Conservation (phyloP, 2,888 invertebrate genomes). For the Disparrhopalites patrizii region DNA sequence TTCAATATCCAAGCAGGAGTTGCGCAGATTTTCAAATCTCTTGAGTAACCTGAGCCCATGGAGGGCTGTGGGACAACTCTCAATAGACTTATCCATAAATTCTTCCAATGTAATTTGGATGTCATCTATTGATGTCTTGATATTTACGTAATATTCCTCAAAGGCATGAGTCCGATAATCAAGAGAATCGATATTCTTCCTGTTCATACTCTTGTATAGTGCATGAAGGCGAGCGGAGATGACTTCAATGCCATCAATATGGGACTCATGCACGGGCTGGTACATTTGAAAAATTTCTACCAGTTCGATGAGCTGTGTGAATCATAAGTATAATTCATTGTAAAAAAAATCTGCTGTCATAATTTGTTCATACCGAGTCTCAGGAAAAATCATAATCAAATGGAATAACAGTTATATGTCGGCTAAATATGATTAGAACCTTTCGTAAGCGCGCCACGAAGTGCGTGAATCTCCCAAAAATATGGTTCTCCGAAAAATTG, state of each 20-base stretch:
- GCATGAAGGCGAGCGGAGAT: slow-evolving; percentile 65
- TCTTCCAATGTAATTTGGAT: slow-evolving; percentile 69
- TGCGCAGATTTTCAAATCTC: slow-evolving; percentile 67
- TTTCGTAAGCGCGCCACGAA: slow-evolving; percentile 83
- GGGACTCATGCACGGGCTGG: slow-evolving; percentile 68
- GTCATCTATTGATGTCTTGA: slow-evolving; percentile 64
- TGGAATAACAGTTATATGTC: too few species aligned
- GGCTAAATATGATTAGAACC: slow-evolving; percentile 82
- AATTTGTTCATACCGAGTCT: not conserved
- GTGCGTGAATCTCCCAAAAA: slow-evolving; percentile 93
- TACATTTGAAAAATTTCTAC: slow-evolving; percentile 69
- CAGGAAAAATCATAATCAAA: too few species aligned
- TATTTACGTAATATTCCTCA: slow-evolving; percentile 70
- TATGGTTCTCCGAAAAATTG: slow-evolving; percentile 93
- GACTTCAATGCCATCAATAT: slow-evolving; percentile 74
- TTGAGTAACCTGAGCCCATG: slow-evolving; percentile 55
- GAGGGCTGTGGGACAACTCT: slow-evolving; percentile 43
- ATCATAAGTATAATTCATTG: too few species aligned
- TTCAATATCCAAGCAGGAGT: slow-evolving; percentile 51
- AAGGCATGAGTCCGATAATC: slow-evolving; percentile 72
- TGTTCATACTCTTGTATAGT: slow-evolving; percentile 63
- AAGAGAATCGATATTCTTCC: slow-evolving; percentile 71
- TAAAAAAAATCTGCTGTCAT: not conserved
- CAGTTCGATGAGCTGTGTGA: slow-evolving; percentile 69
- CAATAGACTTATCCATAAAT: slow-evolving; percentile 59